Conservation (phyloP, 2,888 invertebrate species). For the Meiosimyza decipiens region DNA sequence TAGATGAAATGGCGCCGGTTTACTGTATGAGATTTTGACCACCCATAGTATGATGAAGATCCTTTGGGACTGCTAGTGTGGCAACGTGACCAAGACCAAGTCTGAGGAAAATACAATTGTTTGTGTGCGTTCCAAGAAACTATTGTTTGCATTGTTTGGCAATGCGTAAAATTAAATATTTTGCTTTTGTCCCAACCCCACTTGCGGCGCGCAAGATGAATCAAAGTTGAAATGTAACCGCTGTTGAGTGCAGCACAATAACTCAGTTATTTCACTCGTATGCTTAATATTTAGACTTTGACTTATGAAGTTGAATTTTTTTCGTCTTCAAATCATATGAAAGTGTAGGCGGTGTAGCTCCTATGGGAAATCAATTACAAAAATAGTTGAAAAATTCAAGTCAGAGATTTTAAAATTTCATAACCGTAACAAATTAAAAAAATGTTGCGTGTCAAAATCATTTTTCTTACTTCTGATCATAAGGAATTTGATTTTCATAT, state of each 20-base stretch:
- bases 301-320: no score
- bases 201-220: neutral
- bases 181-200: neutral
- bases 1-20: constrained; percentile 42
- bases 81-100: constrained; percentile 2
- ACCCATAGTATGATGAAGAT: constrained; percentile 19
- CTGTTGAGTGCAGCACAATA: neutral
- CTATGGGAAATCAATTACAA: no score
- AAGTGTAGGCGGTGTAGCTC: no score
- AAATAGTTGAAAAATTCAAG: no score
- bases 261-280: no score
- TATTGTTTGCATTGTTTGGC: constrained; percentile 57
- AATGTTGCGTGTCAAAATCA: neutral
- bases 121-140: neutral
- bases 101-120: constrained; percentile 22
- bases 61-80: constrained; percentile 19
- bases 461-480: no score
- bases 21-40: constrained; percentile 15
- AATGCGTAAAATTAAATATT: constrained; percentile 63
- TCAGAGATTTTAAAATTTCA: no score
- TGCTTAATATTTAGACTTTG: no score
- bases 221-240: no score
- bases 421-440: neutral
- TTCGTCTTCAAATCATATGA: no score
- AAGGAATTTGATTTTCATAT: no score